Conservation (phyloP, 2,888 invertebrate genomes). For the Agrilus cyanescens region DNA sequence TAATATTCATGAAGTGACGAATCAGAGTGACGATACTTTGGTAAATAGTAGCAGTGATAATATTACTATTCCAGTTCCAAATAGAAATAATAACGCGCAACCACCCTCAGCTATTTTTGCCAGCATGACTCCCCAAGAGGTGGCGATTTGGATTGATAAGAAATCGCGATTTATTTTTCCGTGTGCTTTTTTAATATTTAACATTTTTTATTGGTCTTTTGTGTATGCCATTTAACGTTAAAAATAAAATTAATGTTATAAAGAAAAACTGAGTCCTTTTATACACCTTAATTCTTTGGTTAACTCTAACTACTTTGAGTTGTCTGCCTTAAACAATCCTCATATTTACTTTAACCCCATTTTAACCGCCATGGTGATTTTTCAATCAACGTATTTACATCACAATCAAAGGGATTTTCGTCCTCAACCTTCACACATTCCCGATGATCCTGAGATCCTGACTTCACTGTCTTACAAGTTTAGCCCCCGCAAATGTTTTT, state of each 20-base stretch:
- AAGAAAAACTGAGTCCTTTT: not conserved
- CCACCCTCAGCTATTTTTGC: constrained; percentile 43
- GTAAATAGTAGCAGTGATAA: constrained; percentile 11
- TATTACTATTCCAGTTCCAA: constrained; percentile 12
- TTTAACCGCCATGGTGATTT: too few species aligned
- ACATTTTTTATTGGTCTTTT: constrained; percentile 39
- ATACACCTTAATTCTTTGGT: too few species aligned
- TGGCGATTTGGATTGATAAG: constrained; percentile 78
- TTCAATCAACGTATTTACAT: too few species aligned
- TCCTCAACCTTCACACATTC: too few species aligned
- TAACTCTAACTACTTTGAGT: too few species aligned
- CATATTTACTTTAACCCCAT: too few species aligned
- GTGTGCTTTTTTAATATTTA: constrained; percentile 64
- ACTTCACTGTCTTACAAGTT: too few species aligned
- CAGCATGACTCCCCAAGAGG: constrained; percentile 79
- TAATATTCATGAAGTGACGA: constrained; percentile 57
- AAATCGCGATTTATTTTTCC: constrained; percentile 70
- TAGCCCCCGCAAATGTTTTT: too few species aligned
- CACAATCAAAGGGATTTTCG: too few species aligned
- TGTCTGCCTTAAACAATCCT: too few species aligned
- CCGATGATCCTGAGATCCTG: too few species aligned
- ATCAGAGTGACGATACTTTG: constrained; percentile 51
- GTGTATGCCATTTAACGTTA: constrained; percentile 25
- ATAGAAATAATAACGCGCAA: constrained; percentile 11
- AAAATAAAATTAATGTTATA: not conserved